Percentiles rank a stretch among this genome's conserved stretches.
phyloP scores from a whole-genome alignment of 2,113 vertebrate genomes.

The Rhea americana region DNA sequence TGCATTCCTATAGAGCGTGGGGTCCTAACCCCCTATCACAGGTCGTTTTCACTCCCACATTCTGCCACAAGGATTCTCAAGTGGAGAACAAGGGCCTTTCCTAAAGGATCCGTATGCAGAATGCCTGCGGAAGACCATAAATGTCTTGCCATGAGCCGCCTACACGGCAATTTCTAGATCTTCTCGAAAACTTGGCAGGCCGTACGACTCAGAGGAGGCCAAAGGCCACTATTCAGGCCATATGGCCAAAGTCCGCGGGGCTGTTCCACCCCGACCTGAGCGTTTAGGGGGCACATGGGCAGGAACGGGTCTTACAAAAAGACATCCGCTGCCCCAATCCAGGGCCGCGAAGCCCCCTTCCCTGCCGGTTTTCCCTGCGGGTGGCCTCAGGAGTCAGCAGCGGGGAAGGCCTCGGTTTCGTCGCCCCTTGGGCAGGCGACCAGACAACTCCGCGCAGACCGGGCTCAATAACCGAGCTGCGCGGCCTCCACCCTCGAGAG shows the following conservation, averaged over 20 bases:
- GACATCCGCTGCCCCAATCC: accelerated
- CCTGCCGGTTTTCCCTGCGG: not conserved
- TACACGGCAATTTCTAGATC: slow-evolving; percentile 15
- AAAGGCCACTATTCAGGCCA: not conserved
- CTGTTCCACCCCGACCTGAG: not conserved
- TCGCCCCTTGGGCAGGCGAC: not conserved
- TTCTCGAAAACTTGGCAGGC: slow-evolving; percentile 14
- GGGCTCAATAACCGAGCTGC: accelerated
- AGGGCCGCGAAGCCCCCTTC: not conserved
- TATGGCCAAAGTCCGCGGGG: not conserved
- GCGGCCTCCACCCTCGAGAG: not conserved
- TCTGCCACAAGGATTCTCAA: not conserved
- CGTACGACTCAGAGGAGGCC: not conserved
- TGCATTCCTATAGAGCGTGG: not conserved
- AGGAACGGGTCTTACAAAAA: not conserved
- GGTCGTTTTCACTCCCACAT: not conserved
- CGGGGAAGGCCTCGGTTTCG: not conserved
- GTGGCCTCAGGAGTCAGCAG: not conserved
- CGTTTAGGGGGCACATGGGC: accelerated
- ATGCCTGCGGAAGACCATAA: not conserved
- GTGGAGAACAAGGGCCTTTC: not conserved
- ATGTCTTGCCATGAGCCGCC: not conserved
- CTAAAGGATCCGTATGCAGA: not conserved
- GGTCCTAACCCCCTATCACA: not conserved
- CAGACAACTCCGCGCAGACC: not conserved